Percentiles rank a stretch among this genome's conserved stretches.
These are phyloP conservation scores for Dendrolimus punctatus DNA, from an alignment of 1,140 invertebrate species.

Conservation along the genomic window DNA sequence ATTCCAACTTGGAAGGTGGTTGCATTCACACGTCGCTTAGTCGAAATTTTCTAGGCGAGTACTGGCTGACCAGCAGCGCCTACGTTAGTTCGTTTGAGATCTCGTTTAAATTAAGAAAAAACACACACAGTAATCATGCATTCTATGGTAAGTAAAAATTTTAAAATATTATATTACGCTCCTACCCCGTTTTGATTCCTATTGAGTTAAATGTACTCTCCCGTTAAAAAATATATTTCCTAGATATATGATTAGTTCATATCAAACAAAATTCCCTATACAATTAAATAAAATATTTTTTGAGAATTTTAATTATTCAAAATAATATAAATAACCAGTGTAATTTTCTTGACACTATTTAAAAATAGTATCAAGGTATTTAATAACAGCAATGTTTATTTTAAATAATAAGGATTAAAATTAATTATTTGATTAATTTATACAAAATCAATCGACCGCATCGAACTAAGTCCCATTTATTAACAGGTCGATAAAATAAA, in stretches of 20 bases:
- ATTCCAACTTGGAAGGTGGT: conserved; percentile 55
- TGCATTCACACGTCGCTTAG: conserved; percentile 56
- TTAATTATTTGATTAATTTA: conserved; percentile 5
- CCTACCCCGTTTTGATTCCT: no score
- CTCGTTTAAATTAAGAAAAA: conserved; percentile 43
- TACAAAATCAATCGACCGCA: background rate
- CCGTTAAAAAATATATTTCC: no score
- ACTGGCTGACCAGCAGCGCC: conserved; percentile 60
- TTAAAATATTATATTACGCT: conserved; percentile 2
- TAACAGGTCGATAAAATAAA: no score
- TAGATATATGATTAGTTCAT: no score
- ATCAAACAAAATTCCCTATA: no score
- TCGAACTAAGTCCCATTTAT: background rate
- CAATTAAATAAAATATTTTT: no score
- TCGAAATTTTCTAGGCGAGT: conserved; percentile 66
- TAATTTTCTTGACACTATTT: no score
- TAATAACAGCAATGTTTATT: background rate
- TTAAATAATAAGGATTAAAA: background rate
- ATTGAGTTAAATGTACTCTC: no score
- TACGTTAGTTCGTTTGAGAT: conserved; percentile 69
- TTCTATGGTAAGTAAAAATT: conserved; percentile 55
- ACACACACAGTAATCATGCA: conserved; percentile 58
- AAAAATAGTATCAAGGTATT: no score
- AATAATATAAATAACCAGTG: no score
- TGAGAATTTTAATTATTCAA: no score